Base-by-base conservation (phyloP, 2,888 invertebrate genomes). In the Formica aserva region DNA sequence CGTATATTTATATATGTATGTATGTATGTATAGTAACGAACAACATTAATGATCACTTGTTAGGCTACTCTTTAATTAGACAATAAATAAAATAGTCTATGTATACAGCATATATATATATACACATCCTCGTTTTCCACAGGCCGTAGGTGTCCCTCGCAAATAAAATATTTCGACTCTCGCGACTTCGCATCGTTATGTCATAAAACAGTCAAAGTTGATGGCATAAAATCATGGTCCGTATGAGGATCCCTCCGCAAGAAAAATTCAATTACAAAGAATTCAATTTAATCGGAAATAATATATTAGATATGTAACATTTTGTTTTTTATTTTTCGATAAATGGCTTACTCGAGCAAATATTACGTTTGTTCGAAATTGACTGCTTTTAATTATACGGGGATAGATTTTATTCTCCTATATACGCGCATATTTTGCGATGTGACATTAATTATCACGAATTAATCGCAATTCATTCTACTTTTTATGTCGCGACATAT, bases 81-180 rank as follows among this genome's bases (percentile, higher is more conserved):
- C 92, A 94, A 94, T 93, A 94, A 94, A 94, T 93, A 92, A 94
- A 93, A 92, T 91, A 92, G 88, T 91, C 89, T 92, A 92, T 71
- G 41, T 69, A 45, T 90, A 85, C 84, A 88, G 52, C 88, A 83
- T 84, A 32, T 32, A 32, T 32, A 32, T 32, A 32, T 32, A 32
- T 32, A 32, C 6, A 82, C 67, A 57, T 85, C 67, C 69, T 57
- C 18, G 65, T 52, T 82, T 77, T 48, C 72, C 57, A 77, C 85
- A 89, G 89, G 81, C 86, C 83, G 85, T 87, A 45, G n/a, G 9
- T 80, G 62, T 60, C 66, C 35, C 32, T 66, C 69, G 55, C 80
- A 63, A 67, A 69, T 65, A 69, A 62, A 71, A 66, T 57, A 82
- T 76, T 32, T 26, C 38, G 26, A 65, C 45, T 55, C 60, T 35